Evolutionary conservation across 2,113 vertebrate genomes (phyloP).

Genomic region (Pampusana beccarii): DNA sequence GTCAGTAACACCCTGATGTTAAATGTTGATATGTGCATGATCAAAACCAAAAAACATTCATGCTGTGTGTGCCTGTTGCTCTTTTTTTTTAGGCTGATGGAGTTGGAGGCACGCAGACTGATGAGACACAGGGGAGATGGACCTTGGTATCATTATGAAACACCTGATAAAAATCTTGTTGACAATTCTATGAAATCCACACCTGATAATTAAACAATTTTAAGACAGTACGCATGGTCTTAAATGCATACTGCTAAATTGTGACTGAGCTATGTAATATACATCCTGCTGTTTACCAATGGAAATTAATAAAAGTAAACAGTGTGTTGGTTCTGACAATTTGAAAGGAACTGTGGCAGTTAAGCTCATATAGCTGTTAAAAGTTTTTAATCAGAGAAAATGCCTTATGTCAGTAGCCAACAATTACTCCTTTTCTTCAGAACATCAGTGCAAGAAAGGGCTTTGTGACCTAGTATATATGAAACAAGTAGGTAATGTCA

Average conservation of each 20-base stretch:
- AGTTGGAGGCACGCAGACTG: conserved; percentile 80
- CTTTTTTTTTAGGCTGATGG: conserved; percentile 70
- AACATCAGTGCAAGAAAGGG: background rate
- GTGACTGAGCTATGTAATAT: conserved; percentile 65
- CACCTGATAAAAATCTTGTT: conserved; percentile 79
- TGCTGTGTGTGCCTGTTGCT: background rate
- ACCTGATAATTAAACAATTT: conserved; percentile 83
- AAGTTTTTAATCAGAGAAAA: background rate
- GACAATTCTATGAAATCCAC: conserved; percentile 81
- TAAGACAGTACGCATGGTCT: background rate
- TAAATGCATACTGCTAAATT: background rate
- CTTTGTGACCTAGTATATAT: background rate
- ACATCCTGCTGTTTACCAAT: conserved; percentile 31
- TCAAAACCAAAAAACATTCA: background rate
- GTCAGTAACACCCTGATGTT: background rate
- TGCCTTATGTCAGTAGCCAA: background rate
- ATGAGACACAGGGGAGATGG: conserved; percentile 91
- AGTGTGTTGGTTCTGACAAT: background rate
- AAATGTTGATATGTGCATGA: background rate
- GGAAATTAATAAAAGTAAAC: conserved; percentile 69
- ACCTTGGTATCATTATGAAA: conserved; percentile 85
- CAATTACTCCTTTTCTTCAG: background rate
- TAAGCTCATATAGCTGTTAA: background rate
- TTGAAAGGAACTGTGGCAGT: background rate
- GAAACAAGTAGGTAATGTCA: background rate